Base-by-base conservation (phyloP, 2,113 vertebrate species). In the Scatophagus argus region DNA sequence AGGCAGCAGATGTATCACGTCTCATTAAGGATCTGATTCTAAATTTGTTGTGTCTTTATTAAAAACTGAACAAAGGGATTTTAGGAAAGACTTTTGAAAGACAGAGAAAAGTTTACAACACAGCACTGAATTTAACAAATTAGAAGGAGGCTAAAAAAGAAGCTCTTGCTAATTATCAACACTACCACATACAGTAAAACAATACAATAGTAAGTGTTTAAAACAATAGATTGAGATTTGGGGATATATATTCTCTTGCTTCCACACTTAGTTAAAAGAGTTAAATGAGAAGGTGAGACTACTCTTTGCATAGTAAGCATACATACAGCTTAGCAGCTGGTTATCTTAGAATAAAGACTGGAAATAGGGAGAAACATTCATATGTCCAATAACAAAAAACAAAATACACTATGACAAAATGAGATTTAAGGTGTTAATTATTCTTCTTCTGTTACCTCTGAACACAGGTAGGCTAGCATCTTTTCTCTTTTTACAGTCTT, bases 51-150 rank as follows among this genome's bases (percentile, higher is more conserved):
- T 34, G 38, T 68, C 41, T 74, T 69, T 19, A 66, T 54, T 58
- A 49, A 79, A 74, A 62, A n/a, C 25, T 56, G 44, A 76, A 64
- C 71, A 85, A 54, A 61, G 32, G 29, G 23, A 44, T 73, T 55
- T 67, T 1, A 10, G 27, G 17, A 73, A 86, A 70, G 55, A 69
- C 52, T 64, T 62, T 61, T 82, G 46, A 80, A 77, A 82, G 52
- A 69, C 75, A 70, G 34, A 46, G 41, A 12, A 70, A 73, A 14
- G 41, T 77, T 74, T 61, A 17, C 0, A 47, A 46, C 8, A 38
- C 4, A 29, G 21, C 14, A 6, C 5, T 77, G 0, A n/a, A 19
- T 29, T 65, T 16, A 6, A 23, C 61, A 67, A n/a, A 3, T 32
- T 62, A 31, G 13, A 58, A 4, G 7, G 19, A 41, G 17, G 8